Evolutionary conservation across 2,888 invertebrate genomes (phyloP).

Genomic region (Ommatoiulus sabulosus): DNA sequence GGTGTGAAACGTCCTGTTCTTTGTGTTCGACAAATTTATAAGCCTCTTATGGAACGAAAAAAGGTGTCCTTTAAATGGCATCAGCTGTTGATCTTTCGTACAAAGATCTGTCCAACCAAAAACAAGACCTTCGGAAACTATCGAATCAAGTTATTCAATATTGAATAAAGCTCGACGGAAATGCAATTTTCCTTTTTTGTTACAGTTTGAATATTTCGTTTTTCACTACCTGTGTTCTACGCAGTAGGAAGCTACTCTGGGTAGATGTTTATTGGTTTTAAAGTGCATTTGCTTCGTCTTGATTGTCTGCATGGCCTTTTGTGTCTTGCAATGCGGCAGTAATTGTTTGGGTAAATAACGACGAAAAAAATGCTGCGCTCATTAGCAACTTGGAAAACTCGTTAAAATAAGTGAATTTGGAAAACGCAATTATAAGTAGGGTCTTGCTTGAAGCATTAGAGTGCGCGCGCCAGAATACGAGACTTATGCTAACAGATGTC

Average conservation of each 20-base stretch:
- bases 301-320: background rate
- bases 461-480: background rate
- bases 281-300: background rate
- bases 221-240: background rate
- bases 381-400: background rate
- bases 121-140: background rate
- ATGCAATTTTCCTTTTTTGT: background rate
- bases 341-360: slow-evolving; percentile 14
- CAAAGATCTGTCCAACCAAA: background rate
- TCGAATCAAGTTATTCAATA: background rate
- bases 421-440: background rate
- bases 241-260: background rate
- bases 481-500: background rate
- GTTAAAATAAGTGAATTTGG: slow-evolving; percentile 31
- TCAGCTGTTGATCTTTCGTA: background rate
- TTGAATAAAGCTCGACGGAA: background rate
- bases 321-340: background rate
- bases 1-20: background rate
- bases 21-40: background rate
- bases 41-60: background rate
- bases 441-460: background rate
- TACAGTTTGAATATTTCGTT: background rate
- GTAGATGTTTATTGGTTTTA: background rate
- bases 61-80: background rate
- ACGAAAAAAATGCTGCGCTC: background rate